These are phyloP conservation scores for Hafferia zeledoni DNA, from an alignment of 2,797 vertebrate species.

Conservation along the genomic window DNA sequence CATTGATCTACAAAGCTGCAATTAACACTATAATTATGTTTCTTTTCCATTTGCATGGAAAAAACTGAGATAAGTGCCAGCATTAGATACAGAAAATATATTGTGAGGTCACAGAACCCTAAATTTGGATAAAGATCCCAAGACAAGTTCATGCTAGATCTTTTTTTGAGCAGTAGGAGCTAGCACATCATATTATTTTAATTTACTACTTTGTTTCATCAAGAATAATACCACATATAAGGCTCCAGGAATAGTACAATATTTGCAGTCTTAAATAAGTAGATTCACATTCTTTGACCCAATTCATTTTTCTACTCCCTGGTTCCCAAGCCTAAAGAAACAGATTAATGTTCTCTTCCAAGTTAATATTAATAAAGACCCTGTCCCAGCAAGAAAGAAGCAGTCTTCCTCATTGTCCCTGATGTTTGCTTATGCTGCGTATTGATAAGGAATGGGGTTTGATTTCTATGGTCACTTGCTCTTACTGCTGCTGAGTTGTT, in stretches of 20 bases:
- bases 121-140: neutral
- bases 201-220: neutral
- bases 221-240: neutral
- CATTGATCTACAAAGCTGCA: neutral
- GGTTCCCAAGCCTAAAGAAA: constrained; percentile 3
- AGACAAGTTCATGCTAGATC: neutral
- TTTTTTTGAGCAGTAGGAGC: neutral
- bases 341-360: neutral
- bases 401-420: fast-evolving
- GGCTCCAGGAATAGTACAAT: neutral
- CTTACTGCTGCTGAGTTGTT: neutral
- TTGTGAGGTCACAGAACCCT: neutral
- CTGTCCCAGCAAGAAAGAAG: neutral
- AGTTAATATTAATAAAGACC: neutral
- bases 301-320: neutral
- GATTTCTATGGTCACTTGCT: neutral
- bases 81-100: neutral
- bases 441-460: neutral
- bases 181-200: neutral
- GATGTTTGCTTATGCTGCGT: neutral
- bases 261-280: neutral
- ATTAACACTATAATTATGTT: neutral
- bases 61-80: neutral
- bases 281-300: neutral
- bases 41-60: neutral